phyloP scores from a whole-genome alignment of 2,888 invertebrate genomes.

The Hyposoter didymator region DNA sequence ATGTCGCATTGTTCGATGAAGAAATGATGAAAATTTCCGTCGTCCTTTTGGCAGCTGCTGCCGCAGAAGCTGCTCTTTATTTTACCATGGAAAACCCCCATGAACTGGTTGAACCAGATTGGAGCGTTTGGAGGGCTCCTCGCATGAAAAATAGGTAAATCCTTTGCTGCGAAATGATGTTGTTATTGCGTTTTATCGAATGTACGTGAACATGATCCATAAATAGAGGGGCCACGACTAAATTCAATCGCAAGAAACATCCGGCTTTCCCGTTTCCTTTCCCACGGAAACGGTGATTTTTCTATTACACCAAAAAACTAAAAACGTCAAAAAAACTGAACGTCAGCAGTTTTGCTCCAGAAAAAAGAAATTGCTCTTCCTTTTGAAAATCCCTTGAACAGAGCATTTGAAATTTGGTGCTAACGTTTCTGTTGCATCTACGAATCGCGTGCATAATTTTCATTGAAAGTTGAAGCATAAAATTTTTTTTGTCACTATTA shows the following conservation, averaged over 20 bases:
- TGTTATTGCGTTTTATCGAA: neutral
- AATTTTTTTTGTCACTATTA: no score
- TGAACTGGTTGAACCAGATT: slow-evolving; percentile 30
- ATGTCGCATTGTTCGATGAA: slow-evolving; percentile 75
- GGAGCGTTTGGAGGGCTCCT: slow-evolving; percentile 53
- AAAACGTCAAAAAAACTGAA: no score
- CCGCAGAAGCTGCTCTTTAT: slow-evolving; percentile 71
- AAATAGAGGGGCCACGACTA: neutral
- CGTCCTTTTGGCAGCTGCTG: slow-evolving; percentile 68
- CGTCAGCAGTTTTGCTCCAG: no score
- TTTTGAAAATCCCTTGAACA: no score
- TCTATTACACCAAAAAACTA: no score
- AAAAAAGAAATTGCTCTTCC: no score
- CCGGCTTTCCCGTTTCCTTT: neutral
- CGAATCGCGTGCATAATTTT: no score
- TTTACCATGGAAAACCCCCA: slow-evolving; percentile 61
- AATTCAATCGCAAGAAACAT: neutral
- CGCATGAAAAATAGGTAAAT: slow-evolving; percentile 32
- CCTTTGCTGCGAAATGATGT: neutral
- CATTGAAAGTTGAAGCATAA: no score
- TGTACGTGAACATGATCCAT: neutral
- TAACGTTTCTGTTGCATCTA: no score
- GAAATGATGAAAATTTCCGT: slow-evolving; percentile 64
- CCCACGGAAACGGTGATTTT: no score
- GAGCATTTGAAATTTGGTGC: no score